These are phyloP conservation scores for Bhutanitis thaidina DNA, from an alignment of 2,888 invertebrate species.

Conservation along the genomic window DNA sequence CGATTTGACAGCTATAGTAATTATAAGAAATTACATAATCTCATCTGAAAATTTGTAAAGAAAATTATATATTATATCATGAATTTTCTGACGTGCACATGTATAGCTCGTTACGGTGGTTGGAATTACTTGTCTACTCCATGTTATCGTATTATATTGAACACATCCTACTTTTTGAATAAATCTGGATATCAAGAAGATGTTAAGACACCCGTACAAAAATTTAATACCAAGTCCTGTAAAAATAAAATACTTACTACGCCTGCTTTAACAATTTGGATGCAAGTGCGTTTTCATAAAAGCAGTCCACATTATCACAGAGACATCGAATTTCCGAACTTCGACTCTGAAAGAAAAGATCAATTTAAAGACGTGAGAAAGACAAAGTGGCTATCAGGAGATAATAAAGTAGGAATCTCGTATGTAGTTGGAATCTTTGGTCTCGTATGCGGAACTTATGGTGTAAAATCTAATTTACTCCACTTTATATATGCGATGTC, in stretches of 20 bases:
- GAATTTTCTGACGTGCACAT: conserved; percentile 39
- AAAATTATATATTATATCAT: conserved; percentile 26
- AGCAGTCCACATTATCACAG: conserved; percentile 43
- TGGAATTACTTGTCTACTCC: conserved; percentile 28
- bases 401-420: conserved; percentile 59
- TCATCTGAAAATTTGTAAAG: not conserved
- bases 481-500: conserved; percentile 81
- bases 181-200: not conserved
- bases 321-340: conserved; percentile 55
- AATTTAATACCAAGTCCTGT: not conserved
- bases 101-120: conserved; percentile 32
- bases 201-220: not conserved
- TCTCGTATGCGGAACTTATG: conserved; percentile 79
- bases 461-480: conserved; percentile 79
- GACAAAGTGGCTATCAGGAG: conserved; percentile 53
- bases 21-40: too few species aligned
- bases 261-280: conserved; percentile 35
- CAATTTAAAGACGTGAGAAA: conserved; percentile 48
- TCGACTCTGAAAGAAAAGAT: conserved; percentile 58
- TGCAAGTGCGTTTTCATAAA: conserved; percentile 56
- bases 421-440: conserved; percentile 78
- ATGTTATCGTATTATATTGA: conserved; percentile 32
- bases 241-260: not conserved
- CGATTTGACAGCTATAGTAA: too few species aligned
- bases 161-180: not conserved